phyloP scores from a whole-genome alignment of 2,888 invertebrate genomes.

The Bombyx huttoni region DNA sequence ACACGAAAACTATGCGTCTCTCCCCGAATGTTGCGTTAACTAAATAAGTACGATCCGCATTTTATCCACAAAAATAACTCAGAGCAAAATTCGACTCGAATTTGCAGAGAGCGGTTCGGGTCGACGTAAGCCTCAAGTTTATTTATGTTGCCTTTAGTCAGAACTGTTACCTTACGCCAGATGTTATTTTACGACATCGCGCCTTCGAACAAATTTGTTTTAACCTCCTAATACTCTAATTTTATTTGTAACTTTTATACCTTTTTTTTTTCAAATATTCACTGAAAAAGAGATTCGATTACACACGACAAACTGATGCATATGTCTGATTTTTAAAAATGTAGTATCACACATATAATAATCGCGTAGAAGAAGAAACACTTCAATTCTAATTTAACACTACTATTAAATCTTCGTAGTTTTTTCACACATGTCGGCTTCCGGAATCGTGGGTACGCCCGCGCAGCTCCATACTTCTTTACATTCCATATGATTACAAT shows the following conservation, averaged over 20 bases:
- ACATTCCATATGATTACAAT: conserved; percentile 92
- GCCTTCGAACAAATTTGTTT: conserved; percentile 43
- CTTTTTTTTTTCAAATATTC: background rate
- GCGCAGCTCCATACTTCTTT: conserved; percentile 95
- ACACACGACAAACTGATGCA: background rate
- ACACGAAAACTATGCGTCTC: background rate
- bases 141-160: conserved; percentile 65
- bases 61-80: conserved; percentile 3
- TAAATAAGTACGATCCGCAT: background rate
- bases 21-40: background rate
- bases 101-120: conserved; percentile 17
- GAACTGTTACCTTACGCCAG: conserved; percentile 62
- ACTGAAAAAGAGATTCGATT: conserved; percentile 2
- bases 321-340: background rate
- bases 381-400: conserved; percentile 19
- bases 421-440: conserved; percentile 20
- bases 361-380: conserved; percentile 18
- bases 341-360: conserved; percentile 9
- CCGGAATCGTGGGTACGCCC: conserved; percentile 50
- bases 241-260: background rate
- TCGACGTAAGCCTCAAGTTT: conserved; percentile 48
- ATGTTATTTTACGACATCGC: conserved; percentile 64
- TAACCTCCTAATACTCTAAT: conserved; percentile 21
- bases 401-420: conserved; percentile 20
- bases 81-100: conserved; percentile 3